These are phyloP conservation scores for Spodoptera exigua DNA, from an alignment of 2,888 invertebrate genomes.

Conservation along the genomic window DNA sequence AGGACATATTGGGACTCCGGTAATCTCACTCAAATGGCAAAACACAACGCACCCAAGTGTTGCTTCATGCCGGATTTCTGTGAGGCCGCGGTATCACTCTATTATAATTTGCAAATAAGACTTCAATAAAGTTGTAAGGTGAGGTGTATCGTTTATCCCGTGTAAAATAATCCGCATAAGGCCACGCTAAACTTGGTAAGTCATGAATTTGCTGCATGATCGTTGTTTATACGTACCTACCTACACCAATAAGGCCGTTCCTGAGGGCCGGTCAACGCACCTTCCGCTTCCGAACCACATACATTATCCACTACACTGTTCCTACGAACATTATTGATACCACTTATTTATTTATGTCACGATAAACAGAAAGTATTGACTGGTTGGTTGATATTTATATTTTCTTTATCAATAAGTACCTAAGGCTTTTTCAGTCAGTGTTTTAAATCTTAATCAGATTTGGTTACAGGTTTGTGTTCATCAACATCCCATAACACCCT, in stretches of 20 bases:
- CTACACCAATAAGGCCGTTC: constrained; percentile 56
- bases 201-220: constrained; percentile 47
- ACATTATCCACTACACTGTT: constrained; percentile 19
- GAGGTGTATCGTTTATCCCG: constrained; percentile 23
- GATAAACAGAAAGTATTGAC: too few relatives aligned
- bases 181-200: constrained; percentile 36
- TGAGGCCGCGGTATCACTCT: too few relatives aligned
- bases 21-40: too few relatives aligned
- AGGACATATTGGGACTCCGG: too few relatives aligned
- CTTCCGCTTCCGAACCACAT: constrained; percentile 62
- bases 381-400: too few relatives aligned
- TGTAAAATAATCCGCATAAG: constrained; percentile 21
- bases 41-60: too few relatives aligned
- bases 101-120: constrained; percentile 11
- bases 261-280: constrained; percentile 67
- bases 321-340: constrained; percentile 39
- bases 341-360: constrained; percentile 40
- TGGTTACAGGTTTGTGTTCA: too few relatives aligned
- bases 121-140: constrained; percentile 5
- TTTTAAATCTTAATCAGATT: too few relatives aligned
- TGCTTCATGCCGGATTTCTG: too few relatives aligned
- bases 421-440: too few relatives aligned
- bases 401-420: too few relatives aligned
- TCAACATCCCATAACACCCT: too few relatives aligned
- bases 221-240: constrained; percentile 8